phyloP scores from a whole-genome alignment of 2,888 invertebrate genomes.

The Brachynemurus nebulosus region DNA sequence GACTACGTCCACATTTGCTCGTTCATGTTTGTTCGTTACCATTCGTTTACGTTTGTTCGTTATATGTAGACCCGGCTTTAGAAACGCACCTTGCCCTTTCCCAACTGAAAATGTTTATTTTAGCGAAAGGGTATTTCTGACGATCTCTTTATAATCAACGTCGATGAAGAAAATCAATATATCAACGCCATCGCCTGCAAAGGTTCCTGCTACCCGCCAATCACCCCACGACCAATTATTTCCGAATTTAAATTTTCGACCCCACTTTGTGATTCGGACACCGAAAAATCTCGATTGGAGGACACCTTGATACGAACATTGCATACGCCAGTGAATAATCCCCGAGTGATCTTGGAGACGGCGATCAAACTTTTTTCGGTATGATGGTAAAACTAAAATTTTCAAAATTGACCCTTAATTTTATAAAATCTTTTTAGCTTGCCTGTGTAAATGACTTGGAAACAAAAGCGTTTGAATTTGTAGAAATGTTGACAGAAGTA shows the following conservation, averaged over 20 bases:
- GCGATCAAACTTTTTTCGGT: slow-evolving; percentile 86
- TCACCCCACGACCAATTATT: slow-evolving; percentile 73
- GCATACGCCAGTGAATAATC: slow-evolving; percentile 43
- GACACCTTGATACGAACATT: slow-evolving; percentile 54
- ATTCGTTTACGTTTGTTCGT: no score
- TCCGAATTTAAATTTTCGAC: slow-evolving; percentile 56
- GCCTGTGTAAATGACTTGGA: slow-evolving; percentile 76
- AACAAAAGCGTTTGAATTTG: slow-evolving; percentile 72
- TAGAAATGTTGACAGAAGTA: slow-evolving; percentile 59
- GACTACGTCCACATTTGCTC: no score
- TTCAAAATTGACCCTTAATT: slow-evolving; percentile 5
- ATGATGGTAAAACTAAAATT: slow-evolving; percentile 27
- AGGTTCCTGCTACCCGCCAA: slow-evolving; percentile 75
- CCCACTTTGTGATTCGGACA: slow-evolving; percentile 32
- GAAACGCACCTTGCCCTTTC: no score
- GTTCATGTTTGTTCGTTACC: no score
- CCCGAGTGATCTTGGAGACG: slow-evolving; percentile 54
- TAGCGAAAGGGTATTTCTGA: slow-evolving; percentile 53
- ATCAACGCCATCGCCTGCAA: slow-evolving; percentile 76
- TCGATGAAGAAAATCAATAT: slow-evolving; percentile 64
- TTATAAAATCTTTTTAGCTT: slow-evolving; percentile 38
- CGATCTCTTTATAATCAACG: slow-evolving; percentile 60
- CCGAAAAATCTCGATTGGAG: slow-evolving; percentile 73
- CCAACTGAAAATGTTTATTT: no score
- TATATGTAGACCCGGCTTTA: no score